phyloP scores from a whole-genome alignment of 2,113 vertebrate genomes.

The Zosterops lateralis region DNA sequence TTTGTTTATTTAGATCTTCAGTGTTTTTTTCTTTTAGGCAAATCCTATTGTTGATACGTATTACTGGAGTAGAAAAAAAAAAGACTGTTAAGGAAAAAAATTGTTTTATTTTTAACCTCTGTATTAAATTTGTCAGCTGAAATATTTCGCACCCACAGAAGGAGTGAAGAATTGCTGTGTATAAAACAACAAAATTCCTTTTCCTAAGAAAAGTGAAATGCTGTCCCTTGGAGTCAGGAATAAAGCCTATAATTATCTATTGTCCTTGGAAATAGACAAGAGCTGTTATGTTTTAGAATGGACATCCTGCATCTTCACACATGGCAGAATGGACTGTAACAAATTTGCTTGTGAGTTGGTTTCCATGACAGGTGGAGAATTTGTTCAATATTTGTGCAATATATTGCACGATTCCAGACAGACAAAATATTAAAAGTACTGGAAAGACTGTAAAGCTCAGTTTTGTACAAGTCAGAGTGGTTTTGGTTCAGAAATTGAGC shows the following conservation, averaged over 20 bases:
- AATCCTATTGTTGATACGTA: neutral
- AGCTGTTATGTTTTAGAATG: neutral
- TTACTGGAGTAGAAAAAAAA: neutral
- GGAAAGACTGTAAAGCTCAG: neutral
- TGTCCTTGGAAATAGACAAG: neutral
- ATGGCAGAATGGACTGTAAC: neutral
- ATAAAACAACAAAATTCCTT: neutral
- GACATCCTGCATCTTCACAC: neutral
- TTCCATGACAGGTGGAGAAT: neutral
- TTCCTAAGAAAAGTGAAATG: neutral
- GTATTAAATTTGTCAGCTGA: neutral
- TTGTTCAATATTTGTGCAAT: neutral
- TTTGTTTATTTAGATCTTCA: neutral
- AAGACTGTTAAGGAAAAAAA: neutral
- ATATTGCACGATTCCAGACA: neutral
- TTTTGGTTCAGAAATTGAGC: neutral
- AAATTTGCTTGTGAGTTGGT: neutral
- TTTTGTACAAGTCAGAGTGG: neutral
- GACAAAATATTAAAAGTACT: neutral
- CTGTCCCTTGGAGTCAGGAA: neutral
- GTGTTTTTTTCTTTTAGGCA: neutral
- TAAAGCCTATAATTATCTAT: neutral
- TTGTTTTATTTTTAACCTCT: neutral
- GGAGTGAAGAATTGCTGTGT: neutral
- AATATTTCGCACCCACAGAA: neutral